Base-by-base conservation (phyloP, 2,888 invertebrate genomes). In the Bombyx huttoni region DNA sequence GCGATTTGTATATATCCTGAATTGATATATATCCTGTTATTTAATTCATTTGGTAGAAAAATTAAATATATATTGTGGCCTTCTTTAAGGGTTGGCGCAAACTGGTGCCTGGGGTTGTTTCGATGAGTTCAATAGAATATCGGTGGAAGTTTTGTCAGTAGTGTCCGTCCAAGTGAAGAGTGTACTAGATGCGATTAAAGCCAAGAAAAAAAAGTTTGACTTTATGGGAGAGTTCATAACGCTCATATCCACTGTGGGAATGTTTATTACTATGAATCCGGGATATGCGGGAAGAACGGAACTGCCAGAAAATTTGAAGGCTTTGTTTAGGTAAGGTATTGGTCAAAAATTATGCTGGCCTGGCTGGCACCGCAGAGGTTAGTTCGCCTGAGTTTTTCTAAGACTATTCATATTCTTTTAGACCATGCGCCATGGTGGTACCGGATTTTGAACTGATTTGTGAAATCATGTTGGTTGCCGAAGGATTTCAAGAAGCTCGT, bases 31-130 rank as follows among this genome's bases (percentile, higher is more conserved):
- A 24, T 24, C 1, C 24, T 24, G 5, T 24, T 24, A 24, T 24
- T 24, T 24, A 24, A 24, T 24, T 24, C 5, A 24, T 24, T 24
- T 24, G 24, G 24, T 24, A 24, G 24, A 24, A 24, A 24, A 24
- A 2, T 24, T 24, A 0, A 24, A 24, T 24, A 24, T 24, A 24
- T 40, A 12, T 40, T 40, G 7, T 40, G 24, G 24, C 5, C 24
- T 24, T 24, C 24, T 40, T 40, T 40, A 46, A 89, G 89, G 96
- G n/a, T 85, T 98, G 51, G 93, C 96, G 1, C 98, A 98, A 86
- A 97, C 97, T 13, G 98, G 98, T 0, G 96, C 97, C 9, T 98
- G 98, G 98, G 98, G 98, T 40, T 98, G 98, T 75, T 98, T 98
- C 76, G 98, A 98, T 73, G 98, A 98, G 78, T 98, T 98, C 79